Evolutionary conservation across 2,888 invertebrate species (phyloP).

Genomic region (Tenthredo amoena): DNA sequence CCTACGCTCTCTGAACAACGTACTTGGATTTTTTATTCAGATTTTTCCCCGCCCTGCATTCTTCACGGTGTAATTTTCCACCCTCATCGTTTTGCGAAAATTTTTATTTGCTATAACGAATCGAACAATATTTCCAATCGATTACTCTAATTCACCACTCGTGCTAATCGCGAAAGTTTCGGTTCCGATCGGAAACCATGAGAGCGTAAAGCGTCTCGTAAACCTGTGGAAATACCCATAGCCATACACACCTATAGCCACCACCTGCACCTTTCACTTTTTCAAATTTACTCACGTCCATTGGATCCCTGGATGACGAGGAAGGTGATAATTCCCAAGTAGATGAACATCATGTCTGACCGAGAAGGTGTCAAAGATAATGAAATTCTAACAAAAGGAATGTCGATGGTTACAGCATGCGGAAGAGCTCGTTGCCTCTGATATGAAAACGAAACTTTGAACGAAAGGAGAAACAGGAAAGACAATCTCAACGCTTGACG

Average conservation of each 20-base stretch:
- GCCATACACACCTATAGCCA: slow-evolving; percentile 1
- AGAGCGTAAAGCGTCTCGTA: no score
- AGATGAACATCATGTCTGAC: slow-evolving; percentile 5
- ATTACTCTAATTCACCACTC: no score
- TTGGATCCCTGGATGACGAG: background rate
- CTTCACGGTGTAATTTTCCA: no score
- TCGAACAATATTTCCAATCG: no score
- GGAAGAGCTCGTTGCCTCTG: background rate
- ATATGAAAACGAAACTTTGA: background rate
- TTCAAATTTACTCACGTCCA: slow-evolving; percentile 42
- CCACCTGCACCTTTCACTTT: slow-evolving; percentile 29
- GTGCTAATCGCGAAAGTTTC: no score
- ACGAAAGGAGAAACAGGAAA: background rate
- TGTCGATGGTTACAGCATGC: background rate
- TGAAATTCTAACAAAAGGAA: background rate
- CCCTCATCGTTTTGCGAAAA: no score
- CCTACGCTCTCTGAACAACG: no score
- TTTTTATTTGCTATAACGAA: no score
- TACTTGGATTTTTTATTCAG: no score
- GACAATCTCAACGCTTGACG: background rate
- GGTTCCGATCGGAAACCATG: no score
- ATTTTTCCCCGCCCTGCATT: no score
- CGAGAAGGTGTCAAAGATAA: background rate
- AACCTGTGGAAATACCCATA: background rate
- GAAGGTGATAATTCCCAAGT: slow-evolving; percentile 4